Percentiles rank a stretch among this genome's conserved stretches.
Conservation (phyloP, 2,113 vertebrate genomes). For the Verasper variegatus region DNA sequence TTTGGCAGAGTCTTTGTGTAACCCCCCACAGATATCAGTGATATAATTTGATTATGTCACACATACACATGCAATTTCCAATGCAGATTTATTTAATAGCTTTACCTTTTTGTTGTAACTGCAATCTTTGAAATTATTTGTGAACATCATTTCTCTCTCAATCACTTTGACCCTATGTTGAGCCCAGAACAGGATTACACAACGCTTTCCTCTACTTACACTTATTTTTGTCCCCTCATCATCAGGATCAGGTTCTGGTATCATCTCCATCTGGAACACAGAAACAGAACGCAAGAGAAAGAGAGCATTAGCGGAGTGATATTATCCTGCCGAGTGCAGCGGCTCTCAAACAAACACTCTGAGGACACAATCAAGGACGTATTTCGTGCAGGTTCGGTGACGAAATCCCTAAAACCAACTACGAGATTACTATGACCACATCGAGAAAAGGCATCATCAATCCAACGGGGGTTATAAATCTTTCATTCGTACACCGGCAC, state of each 20-base stretch:
- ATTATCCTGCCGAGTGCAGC: not conserved
- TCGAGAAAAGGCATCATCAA: constrained; percentile 19
- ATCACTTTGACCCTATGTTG: not conserved
- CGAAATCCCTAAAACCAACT: constrained; percentile 19
- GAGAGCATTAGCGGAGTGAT: constrained; percentile 26
- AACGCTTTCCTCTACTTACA: constrained; percentile 70
- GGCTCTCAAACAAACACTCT: not conserved
- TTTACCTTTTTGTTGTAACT: too few species aligned
- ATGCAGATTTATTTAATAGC: too few species aligned
- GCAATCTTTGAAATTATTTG: too few species aligned
- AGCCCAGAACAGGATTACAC: not conserved
- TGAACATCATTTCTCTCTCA: too few species aligned
- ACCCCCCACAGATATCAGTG: too few species aligned
- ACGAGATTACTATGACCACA: constrained; percentile 11
- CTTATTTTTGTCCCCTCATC: constrained; percentile 86
- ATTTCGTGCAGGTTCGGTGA: constrained; percentile 14
- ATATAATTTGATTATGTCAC: too few species aligned
- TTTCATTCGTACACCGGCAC: constrained; percentile 52
- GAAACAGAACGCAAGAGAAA: constrained; percentile 28
- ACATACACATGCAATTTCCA: too few species aligned
- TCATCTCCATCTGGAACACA: constrained; percentile 80
- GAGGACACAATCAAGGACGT: not conserved
- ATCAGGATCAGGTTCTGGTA: constrained; percentile 79
- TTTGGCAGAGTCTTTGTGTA: too few species aligned
- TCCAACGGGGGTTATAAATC: constrained; percentile 46